These are phyloP conservation scores for Tenthredo livida DNA, from an alignment of 2,888 invertebrate genomes.

Conservation along the genomic window DNA sequence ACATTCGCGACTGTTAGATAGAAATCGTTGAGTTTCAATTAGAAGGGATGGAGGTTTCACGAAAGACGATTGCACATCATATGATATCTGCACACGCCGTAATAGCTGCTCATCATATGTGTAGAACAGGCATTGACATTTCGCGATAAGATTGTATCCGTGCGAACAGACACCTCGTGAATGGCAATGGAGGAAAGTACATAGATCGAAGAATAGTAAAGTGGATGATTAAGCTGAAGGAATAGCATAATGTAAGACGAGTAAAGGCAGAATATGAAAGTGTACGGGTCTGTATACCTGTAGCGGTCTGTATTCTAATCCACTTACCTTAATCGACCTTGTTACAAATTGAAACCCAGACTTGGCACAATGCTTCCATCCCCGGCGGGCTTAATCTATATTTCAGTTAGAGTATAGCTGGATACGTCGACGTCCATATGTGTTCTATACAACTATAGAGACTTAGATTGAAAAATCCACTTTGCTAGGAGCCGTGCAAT, in stretches of 20 bases:
- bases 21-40: neutral
- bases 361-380: slow-evolving; percentile 35
- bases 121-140: too few species aligned
- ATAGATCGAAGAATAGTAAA: neutral
- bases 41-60: neutral
- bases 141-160: too few species aligned
- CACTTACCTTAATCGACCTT: slow-evolving; percentile 36
- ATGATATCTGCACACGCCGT: too few species aligned
- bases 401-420: slow-evolving; percentile 16
- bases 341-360: slow-evolving; percentile 25
- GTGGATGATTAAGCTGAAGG: neutral
- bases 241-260: neutral
- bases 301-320: slow-evolving; percentile 29
- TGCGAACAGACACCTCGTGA: too few species aligned
- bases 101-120: too few species aligned
- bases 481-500: slow-evolving; percentile 11
- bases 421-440: neutral
- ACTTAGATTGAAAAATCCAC: slow-evolving; percentile 30
- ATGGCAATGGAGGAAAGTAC: neutral
- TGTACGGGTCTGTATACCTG: neutral
- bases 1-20: neutral
- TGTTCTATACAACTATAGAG: neutral
- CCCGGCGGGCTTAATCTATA: slow-evolving; percentile 8
- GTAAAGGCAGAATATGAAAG: neutral
- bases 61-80: neutral